Evolutionary conservation across 2,888 invertebrate species (phyloP).

Genomic region (Tetropium fuscum): DNA sequence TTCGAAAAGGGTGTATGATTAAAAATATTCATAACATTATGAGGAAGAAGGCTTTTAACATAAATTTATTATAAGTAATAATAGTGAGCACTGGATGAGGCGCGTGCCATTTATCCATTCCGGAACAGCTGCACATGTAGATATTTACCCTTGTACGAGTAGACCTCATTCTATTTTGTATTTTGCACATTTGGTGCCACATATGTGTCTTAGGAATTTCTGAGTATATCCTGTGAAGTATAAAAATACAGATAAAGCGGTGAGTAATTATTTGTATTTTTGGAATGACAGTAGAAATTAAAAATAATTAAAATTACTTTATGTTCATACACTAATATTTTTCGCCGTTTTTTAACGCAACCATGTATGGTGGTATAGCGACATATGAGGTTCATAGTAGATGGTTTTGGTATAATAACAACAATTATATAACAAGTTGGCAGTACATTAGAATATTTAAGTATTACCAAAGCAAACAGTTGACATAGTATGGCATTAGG

Average conservation of each 20-base stretch:
- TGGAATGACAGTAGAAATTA: background rate
- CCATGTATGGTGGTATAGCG: no score
- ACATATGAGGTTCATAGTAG: no score
- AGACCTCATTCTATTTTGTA: constrained; percentile 5
- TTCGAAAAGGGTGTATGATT: no score
- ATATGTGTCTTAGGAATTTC: constrained; percentile 20
- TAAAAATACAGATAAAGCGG: constrained; percentile 8
- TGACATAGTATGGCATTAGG: no score
- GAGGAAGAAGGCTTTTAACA: constrained; percentile 14
- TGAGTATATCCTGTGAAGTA: background rate
- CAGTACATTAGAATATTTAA: no score
- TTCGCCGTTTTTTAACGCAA: background rate
- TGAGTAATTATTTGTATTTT: background rate
- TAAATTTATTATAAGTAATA: constrained; percentile 19
- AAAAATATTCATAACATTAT: background rate
- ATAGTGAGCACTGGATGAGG: background rate
- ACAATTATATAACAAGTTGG: no score
- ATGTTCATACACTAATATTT: background rate
- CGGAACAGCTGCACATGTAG: constrained; percentile 5
- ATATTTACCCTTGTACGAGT: background rate
- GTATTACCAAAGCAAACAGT: no score
- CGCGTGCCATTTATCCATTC: constrained; percentile 17
- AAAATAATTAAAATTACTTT: background rate
- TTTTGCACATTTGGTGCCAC: constrained; percentile 15
- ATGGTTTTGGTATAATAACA: no score